Evolutionary conservation across 2,113 vertebrate species (phyloP).

Genomic region (Passerina amoena): DNA sequence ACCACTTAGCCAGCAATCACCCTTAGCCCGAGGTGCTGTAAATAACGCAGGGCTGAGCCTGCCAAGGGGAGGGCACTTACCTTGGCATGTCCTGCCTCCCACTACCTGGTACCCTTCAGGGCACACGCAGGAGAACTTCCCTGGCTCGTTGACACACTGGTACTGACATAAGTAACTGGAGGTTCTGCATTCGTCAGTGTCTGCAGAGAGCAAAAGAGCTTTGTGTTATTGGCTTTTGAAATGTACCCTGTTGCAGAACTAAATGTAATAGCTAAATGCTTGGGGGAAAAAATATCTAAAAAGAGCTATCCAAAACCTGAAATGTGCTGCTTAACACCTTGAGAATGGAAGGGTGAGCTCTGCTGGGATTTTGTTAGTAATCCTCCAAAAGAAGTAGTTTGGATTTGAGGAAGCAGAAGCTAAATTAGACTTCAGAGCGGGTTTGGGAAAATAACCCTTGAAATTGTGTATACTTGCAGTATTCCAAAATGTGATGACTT

Average conservation of each 20-base stretch:
- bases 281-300: background rate
- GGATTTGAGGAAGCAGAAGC: background rate
- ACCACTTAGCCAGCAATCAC: background rate
- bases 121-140: constrained; percentile 89
- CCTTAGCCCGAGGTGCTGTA: background rate
- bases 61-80: constrained; percentile 67
- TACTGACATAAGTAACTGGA: constrained; percentile 91
- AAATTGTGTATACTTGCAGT: background rate
- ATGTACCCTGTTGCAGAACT: background rate
- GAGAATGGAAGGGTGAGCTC: background rate
- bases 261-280: background rate
- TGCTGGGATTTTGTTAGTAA: background rate
- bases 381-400: background rate
- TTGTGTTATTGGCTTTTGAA: background rate
- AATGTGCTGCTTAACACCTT: background rate
- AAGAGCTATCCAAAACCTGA: background rate
- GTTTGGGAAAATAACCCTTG: background rate
- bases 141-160: constrained; percentile 91
- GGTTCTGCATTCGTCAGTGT: constrained; percentile 91
- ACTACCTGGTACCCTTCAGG: constrained; percentile 93
- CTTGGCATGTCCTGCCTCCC: constrained; percentile 88
- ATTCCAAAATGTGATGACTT: background rate
- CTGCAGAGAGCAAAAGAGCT: constrained; percentile 65
- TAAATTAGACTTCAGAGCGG: background rate
- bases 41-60: background rate